Evolutionary conservation across 2,888 invertebrate species (phyloP).

Genomic region (Plutella xylostella): DNA sequence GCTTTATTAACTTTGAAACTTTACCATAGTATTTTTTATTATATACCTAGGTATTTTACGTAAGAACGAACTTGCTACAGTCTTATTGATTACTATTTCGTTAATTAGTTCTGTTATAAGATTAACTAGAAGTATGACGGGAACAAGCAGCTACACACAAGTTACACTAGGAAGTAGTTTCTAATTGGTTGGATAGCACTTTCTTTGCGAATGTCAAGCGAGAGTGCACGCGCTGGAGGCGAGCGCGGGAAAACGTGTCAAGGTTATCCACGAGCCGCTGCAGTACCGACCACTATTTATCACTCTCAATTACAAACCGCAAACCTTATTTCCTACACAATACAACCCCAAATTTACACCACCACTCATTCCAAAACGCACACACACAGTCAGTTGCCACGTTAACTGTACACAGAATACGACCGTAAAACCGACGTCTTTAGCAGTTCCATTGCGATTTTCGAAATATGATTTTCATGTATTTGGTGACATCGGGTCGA

Average conservation of each 20-base stretch:
- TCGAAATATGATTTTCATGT: slow-evolving; percentile 52
- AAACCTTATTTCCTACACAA: too few species aligned
- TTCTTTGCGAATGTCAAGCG: slow-evolving; percentile 52
- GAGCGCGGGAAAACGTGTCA: slow-evolving; percentile 67
- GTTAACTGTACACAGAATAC: not conserved
- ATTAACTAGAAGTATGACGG: too few species aligned
- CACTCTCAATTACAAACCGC: too few species aligned
- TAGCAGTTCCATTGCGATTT: slow-evolving; percentile 27
- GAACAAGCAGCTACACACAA: too few species aligned
- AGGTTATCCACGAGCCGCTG: slow-evolving; percentile 42
- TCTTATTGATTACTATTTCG: too few species aligned
- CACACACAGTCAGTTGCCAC: too few species aligned
- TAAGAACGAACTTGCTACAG: too few species aligned
- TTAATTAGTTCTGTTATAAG: too few species aligned
- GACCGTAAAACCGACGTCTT: not conserved
- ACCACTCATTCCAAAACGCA: not conserved
- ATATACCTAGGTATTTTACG: too few species aligned
- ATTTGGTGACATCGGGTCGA: slow-evolving; percentile 47
- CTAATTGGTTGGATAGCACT: slow-evolving; percentile 40
- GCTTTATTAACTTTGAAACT: too few species aligned
- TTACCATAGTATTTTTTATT: too few species aligned
- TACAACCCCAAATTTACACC: not conserved
- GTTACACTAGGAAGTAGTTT: slow-evolving; percentile 9
- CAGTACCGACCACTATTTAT: too few species aligned
- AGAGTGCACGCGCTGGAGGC: slow-evolving; percentile 58